Base-by-base conservation (phyloP, 1,140 invertebrate species). In the Lycorma delicatula region DNA sequence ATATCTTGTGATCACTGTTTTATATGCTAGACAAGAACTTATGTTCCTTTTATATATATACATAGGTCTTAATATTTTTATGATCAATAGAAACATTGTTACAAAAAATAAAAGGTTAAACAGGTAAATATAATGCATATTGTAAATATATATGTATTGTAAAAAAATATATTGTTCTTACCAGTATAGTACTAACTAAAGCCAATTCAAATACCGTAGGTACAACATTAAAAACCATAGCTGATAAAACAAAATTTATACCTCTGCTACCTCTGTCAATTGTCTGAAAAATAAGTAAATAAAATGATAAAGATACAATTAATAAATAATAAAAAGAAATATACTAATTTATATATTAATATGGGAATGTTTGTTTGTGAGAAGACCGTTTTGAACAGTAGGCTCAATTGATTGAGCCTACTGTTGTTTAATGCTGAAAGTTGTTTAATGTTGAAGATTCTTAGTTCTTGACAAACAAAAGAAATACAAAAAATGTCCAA, bases 161-260 rank as follows among this genome's bases (percentile, higher is more conserved):
- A n/a, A 16, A 46, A 6, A 9, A 46, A 6, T 9, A 16, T 46
- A n/a, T 16, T 46, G 7, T 46, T n/a, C 12, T 46, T 65, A 94
- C 93, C 67, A 99, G 75, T 66, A 99, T 90, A 23, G 81, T 78
- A 52, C 89, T 91, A 2, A 99, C 97, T 28, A 99, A 73, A 1
- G 81, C 77, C 54, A 99, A 78, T 77, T 99, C 97, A 70, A 99
- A 93, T 50, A 95, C 78, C 1, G 95, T 99, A 0, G 97, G 97
- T 13, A 97, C 87, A 49, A 99, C 77, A 74, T 99, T 99, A 72
- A 99, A 99, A 20, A 99, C 90, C 81, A 99, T 87, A 5, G 96
- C 93, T 18, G 87, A 85, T 27, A 99, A 74, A 16, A 98, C 92
- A 78, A 98, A 98, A 76, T 97, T 98, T 44, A 99, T 98, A 47